Evolutionary conservation across 2,113 vertebrate species (phyloP).

Genomic region (Nansenia antarctica): DNA sequence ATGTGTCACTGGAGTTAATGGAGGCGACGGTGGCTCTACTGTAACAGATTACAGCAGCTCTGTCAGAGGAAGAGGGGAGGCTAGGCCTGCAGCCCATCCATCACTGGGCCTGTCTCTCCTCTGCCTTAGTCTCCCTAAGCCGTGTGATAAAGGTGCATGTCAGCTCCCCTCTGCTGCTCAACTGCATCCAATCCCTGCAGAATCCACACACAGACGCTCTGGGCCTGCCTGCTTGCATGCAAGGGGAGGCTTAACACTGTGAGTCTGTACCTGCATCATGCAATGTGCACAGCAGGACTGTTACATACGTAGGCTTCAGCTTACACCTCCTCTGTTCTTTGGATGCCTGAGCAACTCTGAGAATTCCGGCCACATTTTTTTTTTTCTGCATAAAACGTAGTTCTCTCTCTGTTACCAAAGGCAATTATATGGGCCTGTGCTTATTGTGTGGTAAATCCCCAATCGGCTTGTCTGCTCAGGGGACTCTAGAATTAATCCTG

Average conservation of each 20-base stretch:
- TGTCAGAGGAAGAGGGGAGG: conserved; percentile 69
- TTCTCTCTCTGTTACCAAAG: conserved; percentile 27
- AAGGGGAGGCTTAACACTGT: conserved; percentile 37
- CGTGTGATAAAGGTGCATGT: conserved; percentile 74
- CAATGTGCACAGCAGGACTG: conserved; percentile 5
- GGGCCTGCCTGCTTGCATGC: too few relatives aligned
- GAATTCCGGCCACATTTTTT: conserved; percentile 31
- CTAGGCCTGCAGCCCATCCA: conserved; percentile 69
- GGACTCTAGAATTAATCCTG: conserved; percentile 58
- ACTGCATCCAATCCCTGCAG: conserved; percentile 65
- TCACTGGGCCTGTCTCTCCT: conserved; percentile 70
- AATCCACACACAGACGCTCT: conserved; percentile 56
- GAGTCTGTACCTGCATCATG: conserved; percentile 32
- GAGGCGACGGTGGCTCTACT: conserved; percentile 60
- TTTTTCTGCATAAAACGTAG: conserved; percentile 25
- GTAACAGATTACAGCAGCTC: conserved; percentile 77
- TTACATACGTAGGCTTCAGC: conserved; percentile 31
- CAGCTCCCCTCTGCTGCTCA: conserved; percentile 69
- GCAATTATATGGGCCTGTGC: conserved; percentile 54
- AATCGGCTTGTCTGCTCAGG: conserved; percentile 53
- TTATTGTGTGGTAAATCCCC: conserved; percentile 65
- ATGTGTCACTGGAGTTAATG: conserved; percentile 72
- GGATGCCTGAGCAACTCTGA: conserved; percentile 17
- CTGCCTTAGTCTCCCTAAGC: conserved; percentile 70
- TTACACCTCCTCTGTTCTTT: conserved; percentile 17